A percentile compares a stretch with the other conserved stretches of the same genome.
Conservation (phyloP, 2,113 vertebrate genomes). For the Gyps fulvus region DNA sequence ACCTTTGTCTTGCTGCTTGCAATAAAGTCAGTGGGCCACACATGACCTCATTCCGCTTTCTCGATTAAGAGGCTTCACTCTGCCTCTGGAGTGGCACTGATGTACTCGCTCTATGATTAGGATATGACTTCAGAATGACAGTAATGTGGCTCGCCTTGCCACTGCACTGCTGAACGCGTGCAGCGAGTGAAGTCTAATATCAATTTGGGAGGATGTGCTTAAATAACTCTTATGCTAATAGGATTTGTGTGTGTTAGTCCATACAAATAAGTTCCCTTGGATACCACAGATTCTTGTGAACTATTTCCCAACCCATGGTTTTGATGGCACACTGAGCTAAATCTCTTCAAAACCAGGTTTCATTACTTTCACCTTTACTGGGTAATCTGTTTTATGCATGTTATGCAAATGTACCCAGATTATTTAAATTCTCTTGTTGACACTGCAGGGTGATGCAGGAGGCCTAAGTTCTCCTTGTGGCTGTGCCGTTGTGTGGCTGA, state of each 20-base stretch:
- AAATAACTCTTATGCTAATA: neutral
- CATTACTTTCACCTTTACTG: neutral
- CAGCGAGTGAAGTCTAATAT: neutral
- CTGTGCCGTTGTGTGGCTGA: neutral
- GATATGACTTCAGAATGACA: neutral
- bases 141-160: neutral
- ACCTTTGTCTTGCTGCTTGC: neutral
- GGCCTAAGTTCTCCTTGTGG: neutral
- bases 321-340: neutral
- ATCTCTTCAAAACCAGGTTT: neutral
- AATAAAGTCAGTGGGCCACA: neutral
- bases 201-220: neutral
- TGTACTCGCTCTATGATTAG: neutral
- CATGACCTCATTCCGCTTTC: neutral
- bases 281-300: neutral
- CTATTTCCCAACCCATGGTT: neutral
- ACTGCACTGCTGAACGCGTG: accelerated
- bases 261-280: neutral
- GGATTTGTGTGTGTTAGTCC: neutral
- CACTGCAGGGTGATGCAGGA: neutral
- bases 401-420: neutral
- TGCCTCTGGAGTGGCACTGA: neutral
- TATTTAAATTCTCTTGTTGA: neutral
- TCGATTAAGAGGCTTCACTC: neutral
- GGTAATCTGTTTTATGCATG: neutral